These are phyloP conservation scores for Saguinus imperator DNA, from an alignment of 2,113 vertebrate genomes.

Conservation along the genomic window DNA sequence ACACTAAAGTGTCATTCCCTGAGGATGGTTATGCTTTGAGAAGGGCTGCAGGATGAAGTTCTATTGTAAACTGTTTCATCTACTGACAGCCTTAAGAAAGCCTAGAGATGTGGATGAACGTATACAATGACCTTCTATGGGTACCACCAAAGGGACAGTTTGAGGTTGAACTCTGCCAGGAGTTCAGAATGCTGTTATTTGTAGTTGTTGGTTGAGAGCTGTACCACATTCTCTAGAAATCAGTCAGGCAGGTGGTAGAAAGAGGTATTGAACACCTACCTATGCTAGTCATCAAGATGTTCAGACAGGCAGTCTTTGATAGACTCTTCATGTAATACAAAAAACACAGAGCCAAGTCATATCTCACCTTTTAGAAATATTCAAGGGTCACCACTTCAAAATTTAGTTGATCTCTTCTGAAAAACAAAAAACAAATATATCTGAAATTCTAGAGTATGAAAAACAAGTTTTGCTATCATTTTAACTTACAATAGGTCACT, in stretches of 20 bases:
- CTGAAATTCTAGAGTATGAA: background rate
- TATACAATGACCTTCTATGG: background rate
- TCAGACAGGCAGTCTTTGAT: too few relatives aligned
- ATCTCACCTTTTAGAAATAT: background rate
- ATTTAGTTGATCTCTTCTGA: background rate
- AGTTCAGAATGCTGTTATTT: background rate
- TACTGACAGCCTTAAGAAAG: background rate
- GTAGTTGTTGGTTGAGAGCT: background rate
- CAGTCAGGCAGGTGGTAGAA: background rate
- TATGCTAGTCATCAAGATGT: background rate
- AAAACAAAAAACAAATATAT: background rate
- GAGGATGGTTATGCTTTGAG: background rate
- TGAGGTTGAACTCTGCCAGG: background rate
- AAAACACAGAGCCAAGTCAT: rapidly evolving
- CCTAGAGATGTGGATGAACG: background rate
- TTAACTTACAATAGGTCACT: background rate
- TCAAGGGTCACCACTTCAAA: background rate
- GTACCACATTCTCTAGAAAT: background rate
- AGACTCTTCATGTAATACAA: background rate
- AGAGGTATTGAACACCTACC: rapidly evolving
- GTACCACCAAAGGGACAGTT: background rate
- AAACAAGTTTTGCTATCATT: background rate
- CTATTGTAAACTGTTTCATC: background rate
- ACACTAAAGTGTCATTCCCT: background rate
- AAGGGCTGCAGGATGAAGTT: background rate